Evolutionary conservation across 2,888 invertebrate species (phyloP).

Genomic region (Dione juno): DNA sequence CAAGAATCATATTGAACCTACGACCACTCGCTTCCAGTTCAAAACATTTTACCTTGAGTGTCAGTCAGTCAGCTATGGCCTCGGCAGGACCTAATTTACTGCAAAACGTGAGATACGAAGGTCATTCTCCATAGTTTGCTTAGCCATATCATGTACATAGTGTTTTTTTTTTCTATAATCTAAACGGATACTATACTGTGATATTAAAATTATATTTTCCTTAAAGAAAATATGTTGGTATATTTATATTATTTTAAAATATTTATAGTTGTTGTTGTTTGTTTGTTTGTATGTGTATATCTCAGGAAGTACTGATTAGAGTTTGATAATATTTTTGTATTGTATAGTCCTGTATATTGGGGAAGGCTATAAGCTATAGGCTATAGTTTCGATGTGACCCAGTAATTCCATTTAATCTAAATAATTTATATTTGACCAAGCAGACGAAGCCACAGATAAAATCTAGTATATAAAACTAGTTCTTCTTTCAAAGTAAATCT

Average conservation of each 20-base stretch:
- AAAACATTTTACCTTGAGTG: not conserved
- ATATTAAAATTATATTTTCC: slow-evolving; percentile 16
- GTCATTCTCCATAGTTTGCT: not conserved
- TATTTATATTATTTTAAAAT: not conserved
- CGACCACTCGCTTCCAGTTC: too few species aligned
- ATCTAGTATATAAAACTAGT: too few species aligned
- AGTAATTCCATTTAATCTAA: too few species aligned
- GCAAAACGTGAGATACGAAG: slow-evolving; percentile 24
- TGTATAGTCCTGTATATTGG: too few species aligned
- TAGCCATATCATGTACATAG: not conserved
- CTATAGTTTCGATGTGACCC: too few species aligned
- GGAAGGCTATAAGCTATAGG: too few species aligned
- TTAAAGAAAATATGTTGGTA: slow-evolving; percentile 13
- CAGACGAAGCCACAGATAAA: too few species aligned
- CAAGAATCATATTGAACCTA: not conserved
- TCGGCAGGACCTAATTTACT: slow-evolving; percentile 24
- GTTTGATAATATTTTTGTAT: too few species aligned
- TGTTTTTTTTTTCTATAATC: slow-evolving; percentile 21
- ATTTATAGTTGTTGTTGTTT: not conserved
- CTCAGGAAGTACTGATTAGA: too few species aligned
- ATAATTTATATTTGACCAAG: too few species aligned
- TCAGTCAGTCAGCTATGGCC: slow-evolving; percentile 24
- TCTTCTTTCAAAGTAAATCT: too few species aligned
- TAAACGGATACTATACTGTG: slow-evolving; percentile 8
- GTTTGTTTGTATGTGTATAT: not conserved